These are phyloP conservation scores for Sesamia inferens DNA, from an alignment of 2,888 invertebrate genomes.

Conservation along the genomic window DNA sequence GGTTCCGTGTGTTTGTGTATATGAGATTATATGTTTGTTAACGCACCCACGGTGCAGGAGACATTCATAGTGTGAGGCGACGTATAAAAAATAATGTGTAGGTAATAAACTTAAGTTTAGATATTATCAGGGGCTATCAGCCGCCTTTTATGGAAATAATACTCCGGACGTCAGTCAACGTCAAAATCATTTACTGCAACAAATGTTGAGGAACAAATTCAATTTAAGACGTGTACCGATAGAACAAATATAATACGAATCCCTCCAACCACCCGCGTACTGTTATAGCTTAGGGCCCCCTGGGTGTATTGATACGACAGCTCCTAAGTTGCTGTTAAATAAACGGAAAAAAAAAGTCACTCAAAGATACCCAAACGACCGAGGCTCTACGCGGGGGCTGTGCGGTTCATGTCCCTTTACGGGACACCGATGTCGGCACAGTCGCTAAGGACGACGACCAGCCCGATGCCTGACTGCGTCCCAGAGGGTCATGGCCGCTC, in stretches of 20 bases:
- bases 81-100: too few species aligned
- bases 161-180: neutral
- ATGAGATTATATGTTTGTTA: too few species aligned
- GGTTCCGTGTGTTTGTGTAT: too few species aligned
- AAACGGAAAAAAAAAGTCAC: neutral
- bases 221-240: neutral
- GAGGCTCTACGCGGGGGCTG: too few species aligned
- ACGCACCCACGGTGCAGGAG: too few species aligned
- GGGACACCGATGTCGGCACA: too few species aligned
- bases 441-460: too few species aligned
- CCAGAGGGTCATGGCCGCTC: too few species aligned
- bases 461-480: too few species aligned
- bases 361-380: neutral
- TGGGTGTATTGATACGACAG: neutral
- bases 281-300: neutral
- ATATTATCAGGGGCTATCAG: neutral
- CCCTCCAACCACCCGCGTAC: neutral
- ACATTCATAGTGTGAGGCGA: too few species aligned
- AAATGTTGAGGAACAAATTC: neutral
- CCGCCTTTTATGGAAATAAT: neutral
- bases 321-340: neutral
- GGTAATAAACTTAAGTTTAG: neutral
- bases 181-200: neutral
- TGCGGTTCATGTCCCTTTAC: too few species aligned
- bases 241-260: neutral